Evolutionary conservation across 2,888 invertebrate genomes (phyloP).

Genomic region (Celastrina argiolus): DNA sequence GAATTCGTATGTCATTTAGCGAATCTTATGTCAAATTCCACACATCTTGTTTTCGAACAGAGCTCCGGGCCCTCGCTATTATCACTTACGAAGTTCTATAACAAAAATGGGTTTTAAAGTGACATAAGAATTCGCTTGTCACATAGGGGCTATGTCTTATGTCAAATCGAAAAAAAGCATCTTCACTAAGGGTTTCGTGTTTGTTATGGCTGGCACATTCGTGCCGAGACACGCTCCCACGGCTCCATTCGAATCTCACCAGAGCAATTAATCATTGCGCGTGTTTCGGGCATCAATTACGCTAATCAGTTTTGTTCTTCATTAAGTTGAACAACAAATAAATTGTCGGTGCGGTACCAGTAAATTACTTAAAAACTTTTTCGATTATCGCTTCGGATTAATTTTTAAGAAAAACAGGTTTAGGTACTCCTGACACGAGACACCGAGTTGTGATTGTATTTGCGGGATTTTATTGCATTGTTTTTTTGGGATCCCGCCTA

Average conservation of each 20-base stretch:
- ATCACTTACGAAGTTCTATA: no score
- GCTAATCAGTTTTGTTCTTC: background rate
- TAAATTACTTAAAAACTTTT: slow-evolving; percentile 8
- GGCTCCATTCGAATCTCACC: background rate
- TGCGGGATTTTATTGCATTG: background rate
- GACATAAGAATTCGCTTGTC: no score
- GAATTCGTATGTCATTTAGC: no score
- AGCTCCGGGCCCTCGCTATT: no score
- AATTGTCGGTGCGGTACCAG: background rate
- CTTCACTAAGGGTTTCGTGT: no score
- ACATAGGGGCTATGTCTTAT: no score
- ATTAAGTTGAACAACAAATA: background rate
- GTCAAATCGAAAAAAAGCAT: no score
- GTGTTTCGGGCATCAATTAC: background rate
- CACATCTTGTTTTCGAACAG: no score
- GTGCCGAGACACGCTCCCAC: background rate
- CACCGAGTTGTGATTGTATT: background rate
- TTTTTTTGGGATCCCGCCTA: no score
- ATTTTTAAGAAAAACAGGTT: background rate
- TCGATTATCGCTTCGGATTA: background rate
- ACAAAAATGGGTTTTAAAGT: no score
- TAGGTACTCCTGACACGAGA: background rate
- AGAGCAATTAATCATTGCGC: background rate
- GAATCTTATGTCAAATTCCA: no score
- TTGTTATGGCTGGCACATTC: background rate